Evolutionary conservation across 2,113 vertebrate genomes (phyloP), one percentile per base, ranked within the genome.

Genomic region (Parus major): DNA sequence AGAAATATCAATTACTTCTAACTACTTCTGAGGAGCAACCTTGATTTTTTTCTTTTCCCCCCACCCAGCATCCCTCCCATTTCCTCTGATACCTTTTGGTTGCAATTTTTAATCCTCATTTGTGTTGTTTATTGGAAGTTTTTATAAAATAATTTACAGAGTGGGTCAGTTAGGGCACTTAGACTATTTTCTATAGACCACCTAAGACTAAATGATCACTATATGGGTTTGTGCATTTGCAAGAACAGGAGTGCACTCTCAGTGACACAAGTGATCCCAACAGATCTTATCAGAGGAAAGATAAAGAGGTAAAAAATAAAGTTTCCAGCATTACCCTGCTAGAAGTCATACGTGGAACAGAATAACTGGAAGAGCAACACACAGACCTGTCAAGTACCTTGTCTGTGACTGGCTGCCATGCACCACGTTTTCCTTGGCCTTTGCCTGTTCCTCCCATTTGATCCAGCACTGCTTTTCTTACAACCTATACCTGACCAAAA

Each of bases 161-260:
- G 11, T 17, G 19, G 11, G 7, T 41, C 22, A 36, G 8, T 50
- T 82, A 90, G 15, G 31, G 3, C 15, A 63, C 36, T 10, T 72
- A 66, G 57, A 52, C 36, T 33, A 25, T 46, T 47, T 86, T 41
- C 33, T n/a, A 5, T 5, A 65, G 33, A 41, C 2, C 23, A 24
- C 46, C 46, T 36, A 72, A 81, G 8, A 28, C 11, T 65, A 61
- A 73, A 69, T 49, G 3, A 13, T 56, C 24, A 15, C 33, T 59
- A 1, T 11, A 29, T 0, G 5, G 3, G 12, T 56, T 69, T 64
- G 27, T 42, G 46, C 22, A 15, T 47, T 64, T 76, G 11, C 27
- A 56, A 49, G 82, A 41, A 23, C 5, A 59, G 35, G 29, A 79
- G 13, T 44, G 14, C 0, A 0, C 12, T 22, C 16, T 41, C 36